Base-by-base conservation (phyloP, 2,113 vertebrate genomes). In the Corydoras sp. region DNA sequence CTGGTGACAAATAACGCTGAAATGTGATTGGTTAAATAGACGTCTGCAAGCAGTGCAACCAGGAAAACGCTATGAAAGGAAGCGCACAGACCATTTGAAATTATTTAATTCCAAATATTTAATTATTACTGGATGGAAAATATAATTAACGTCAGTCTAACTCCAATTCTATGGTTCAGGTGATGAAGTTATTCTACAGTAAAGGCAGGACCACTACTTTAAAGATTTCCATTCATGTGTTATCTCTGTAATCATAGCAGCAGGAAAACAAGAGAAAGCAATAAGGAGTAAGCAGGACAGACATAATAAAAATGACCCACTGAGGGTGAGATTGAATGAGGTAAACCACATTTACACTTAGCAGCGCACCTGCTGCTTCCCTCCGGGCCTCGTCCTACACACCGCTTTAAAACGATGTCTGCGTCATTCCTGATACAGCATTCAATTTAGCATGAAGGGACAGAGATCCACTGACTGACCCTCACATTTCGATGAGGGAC, bases 391-490 rank as follows among this genome's bases (percentile, higher is more conserved):
- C 10, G 66, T n/a, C 11, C 54, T 4, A 78, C 31, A 59, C 68
- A 59, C 58, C 76, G 15, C 15, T n/a, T 59, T 59, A 13, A 65
- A 62, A 30, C 51, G 5, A 51, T 15, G n/a, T 43, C 13, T 61
- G 49, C 60, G 54, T 12, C 51, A 24, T 60, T 67, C 10, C 50
- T 59, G 62, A 68, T 61, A 58, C 71, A 48, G 13, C 62, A 64
- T 62, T 60, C 29, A n/a, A 77, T 71, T 81, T 78, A 68, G 67
- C 70, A 76, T 68, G 68, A 78, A n/a, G n/a, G 68, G 51, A 77
- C 66, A 75, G 77, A 82, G 79, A 71, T 74, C 83, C 82, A 88
- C 86, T 87, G 84, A 81, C 82, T 70, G 81, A 79, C 74, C 82
- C 79, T 79, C 78, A 81, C 30, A n/a, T 72, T 78, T 66, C n/a